Conservation (phyloP, 1,140 invertebrate species). For the Heliconius melpomene region DNA sequence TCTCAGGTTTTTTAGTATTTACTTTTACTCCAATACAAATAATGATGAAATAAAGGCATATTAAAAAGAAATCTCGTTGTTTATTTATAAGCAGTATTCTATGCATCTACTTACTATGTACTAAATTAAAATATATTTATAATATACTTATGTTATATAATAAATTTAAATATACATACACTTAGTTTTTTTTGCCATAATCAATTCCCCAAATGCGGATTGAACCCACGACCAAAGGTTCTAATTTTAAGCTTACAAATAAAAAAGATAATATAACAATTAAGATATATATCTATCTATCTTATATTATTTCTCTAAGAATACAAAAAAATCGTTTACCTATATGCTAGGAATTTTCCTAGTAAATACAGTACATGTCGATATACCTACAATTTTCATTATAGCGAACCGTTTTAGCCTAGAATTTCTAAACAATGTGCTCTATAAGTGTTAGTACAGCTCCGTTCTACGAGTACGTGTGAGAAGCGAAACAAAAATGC, state of each 20-base stretch:
- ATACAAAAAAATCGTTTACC: not conserved
- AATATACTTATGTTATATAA: too few species aligned
- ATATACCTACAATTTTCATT: not conserved
- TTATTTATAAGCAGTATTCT: too few species aligned
- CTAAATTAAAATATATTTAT: too few species aligned
- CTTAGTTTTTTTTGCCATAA: too few species aligned
- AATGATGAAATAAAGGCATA: not conserved
- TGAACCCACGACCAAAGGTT: too few species aligned
- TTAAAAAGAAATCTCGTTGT: too few species aligned
- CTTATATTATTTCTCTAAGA: not conserved
- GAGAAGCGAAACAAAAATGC: not conserved
- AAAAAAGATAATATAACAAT: too few species aligned
- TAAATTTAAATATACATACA: too few species aligned
- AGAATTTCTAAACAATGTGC: constrained; percentile 6
- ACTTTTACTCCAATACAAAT: not conserved
- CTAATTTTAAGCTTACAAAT: too few species aligned
- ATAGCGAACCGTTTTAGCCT: not conserved
- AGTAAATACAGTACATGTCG: not conserved
- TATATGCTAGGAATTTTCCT: not conserved
- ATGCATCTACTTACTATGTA: too few species aligned
- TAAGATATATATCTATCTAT: not conserved
- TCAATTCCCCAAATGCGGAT: too few species aligned
- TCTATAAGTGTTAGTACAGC: not conserved
- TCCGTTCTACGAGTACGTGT: not conserved
- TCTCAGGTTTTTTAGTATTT: not conserved